Conservation (phyloP, 1,140 invertebrate genomes). For the Planococcus citri region DNA sequence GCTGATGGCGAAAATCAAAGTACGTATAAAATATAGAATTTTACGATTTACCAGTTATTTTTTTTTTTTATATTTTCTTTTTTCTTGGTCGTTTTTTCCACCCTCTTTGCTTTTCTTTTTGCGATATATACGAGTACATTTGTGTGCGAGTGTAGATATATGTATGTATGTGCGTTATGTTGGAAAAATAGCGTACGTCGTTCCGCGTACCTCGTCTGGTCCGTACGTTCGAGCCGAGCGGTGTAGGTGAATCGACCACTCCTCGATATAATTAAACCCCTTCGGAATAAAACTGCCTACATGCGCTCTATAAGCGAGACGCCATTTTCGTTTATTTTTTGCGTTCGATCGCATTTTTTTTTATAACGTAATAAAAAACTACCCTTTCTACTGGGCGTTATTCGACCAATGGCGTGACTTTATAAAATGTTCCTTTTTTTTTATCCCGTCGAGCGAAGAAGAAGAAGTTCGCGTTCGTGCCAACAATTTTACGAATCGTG, state of each 20-base stretch:
- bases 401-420: slow-evolving; percentile 15
- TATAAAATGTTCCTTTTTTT: slow-evolving; percentile 18
- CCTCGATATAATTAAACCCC: slow-evolving; percentile 20
- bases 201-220: neutral
- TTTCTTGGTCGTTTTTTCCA: neutral
- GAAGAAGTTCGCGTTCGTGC: slow-evolving; percentile 14
- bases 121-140: neutral
- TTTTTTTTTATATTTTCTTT: neutral
- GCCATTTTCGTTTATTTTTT: slow-evolving; percentile 20
- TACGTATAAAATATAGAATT: slow-evolving; percentile 5
- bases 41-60: slow-evolving; percentile 10
- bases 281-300: slow-evolving; percentile 18
- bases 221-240: neutral
- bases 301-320: slow-evolving; percentile 16
- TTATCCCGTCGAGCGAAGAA: slow-evolving; percentile 17
- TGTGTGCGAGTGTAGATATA: too few relatives aligned
- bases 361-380: slow-evolving; percentile 21
- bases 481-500: slow-evolving; percentile 2
- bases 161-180: too few relatives aligned
- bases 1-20: neutral
- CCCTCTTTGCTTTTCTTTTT: neutral
- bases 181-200: too few relatives aligned
- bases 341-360: slow-evolving; percentile 20
- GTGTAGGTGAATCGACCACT: slow-evolving; percentile 19
- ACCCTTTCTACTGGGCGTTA: slow-evolving; percentile 16